Conservation (phyloP, 2,888 invertebrate genomes). For the Euspilapteryx auroguttella region DNA sequence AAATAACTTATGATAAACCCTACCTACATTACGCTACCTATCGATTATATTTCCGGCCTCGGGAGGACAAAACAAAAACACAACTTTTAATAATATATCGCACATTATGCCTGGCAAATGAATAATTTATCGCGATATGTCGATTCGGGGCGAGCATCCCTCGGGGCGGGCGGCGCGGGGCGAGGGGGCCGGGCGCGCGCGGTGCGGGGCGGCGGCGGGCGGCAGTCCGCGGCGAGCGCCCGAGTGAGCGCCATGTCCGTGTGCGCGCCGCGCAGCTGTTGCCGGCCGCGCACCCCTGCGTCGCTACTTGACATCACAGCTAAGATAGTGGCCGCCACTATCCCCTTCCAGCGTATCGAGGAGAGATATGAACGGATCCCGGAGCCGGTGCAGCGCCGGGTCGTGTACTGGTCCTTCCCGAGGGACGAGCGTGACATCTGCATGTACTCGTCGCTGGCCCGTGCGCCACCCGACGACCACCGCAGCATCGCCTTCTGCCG, state of each 20-base stretch:
- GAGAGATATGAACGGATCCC: constrained; percentile 86
- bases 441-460: constrained; percentile 82
- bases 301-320: constrained; percentile 81
- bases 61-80: constrained; percentile 44
- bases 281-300: constrained; percentile 67
- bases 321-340: constrained; percentile 80
- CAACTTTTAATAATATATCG: constrained; percentile 60
- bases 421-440: constrained; percentile 85
- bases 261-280: constrained; percentile 57
- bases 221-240: constrained; percentile 56
- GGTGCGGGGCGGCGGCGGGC: constrained; percentile 20
- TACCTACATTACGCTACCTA: no score
- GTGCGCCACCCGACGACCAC: constrained; percentile 67
- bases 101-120: constrained; percentile 57
- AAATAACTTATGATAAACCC: constrained; percentile 17
- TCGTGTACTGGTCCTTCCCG: constrained; percentile 89
- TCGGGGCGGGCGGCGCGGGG: constrained; percentile 17
- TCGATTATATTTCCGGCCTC: constrained; percentile 21
- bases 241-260: constrained; percentile 56
- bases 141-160: constrained; percentile 50
- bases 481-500: constrained; percentile 85
- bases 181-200: constrained; percentile 12
- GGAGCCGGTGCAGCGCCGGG: constrained; percentile 84
- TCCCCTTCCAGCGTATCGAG: constrained; percentile 85
- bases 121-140: constrained; percentile 56